Base-by-base conservation (phyloP, 2,113 vertebrate species). In the Amphiprion ocellaris region DNA sequence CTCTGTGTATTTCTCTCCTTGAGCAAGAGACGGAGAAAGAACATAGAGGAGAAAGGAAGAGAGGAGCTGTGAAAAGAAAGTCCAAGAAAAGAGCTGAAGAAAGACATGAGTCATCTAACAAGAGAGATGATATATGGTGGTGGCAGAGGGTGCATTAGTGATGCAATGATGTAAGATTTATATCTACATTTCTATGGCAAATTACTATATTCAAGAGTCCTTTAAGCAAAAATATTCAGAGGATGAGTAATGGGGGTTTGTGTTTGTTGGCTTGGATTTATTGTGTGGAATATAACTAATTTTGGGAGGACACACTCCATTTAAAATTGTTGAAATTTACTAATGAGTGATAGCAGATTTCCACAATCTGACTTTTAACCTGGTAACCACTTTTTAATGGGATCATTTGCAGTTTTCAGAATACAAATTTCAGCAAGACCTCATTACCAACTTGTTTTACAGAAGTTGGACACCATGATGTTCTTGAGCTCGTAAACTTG, bases 61-160 rank as follows among this genome's bases (percentile, higher is more conserved):
- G 77, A 88, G 65, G 64, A 83, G 76, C 80, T 4, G 50, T 81
- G 78, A 83, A 93, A 90, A 92, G 90, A 93, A 93, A 93, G 91
- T 94, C 92, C 91, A 94, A 93, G 94, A 96, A 94, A 96, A 94
- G 92, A 92, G 96, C 94, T 91, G 93, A 95, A 96, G 94, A 96
- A 81, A 89, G 88, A 93, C 93, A 95, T 93, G 92, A 95, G 79
- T 85, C 81, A 87, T 85, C 79, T 64, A 71, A 82, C 70, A 76
- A 73, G 72, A 77, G 77, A 63, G 83, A 79, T 54, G 65, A 86
- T 81, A 83, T 69, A 82, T 70, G 55, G 74, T 21, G 39, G 67
- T 2, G 24, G 79, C 24, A 65, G 49, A 69, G 71, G 46, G 53
- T 44, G 74, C 73, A 61, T 61, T 92, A 85, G 93, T 88, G 92